These are phyloP conservation scores for Hydropsyche betteni DNA, from an alignment of 2,888 invertebrate species.

Conservation along the genomic window DNA sequence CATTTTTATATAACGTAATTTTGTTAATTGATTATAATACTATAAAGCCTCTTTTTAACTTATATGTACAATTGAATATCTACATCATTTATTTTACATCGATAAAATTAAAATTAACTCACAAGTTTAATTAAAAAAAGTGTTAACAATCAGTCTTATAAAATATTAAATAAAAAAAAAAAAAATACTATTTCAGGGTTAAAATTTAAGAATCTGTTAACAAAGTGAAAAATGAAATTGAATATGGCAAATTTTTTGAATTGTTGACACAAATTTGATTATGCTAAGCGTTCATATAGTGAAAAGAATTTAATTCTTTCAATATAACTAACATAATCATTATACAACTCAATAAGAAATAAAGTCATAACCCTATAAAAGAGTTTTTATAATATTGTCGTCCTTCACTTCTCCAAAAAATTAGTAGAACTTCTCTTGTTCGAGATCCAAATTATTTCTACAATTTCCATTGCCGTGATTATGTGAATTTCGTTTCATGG, in stretches of 20 bases:
- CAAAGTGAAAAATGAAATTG: no score
- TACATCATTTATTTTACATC: no score
- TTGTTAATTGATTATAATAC: conserved; percentile 25
- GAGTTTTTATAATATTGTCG: neutral
- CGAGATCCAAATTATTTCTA: conserved; percentile 69
- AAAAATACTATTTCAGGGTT: no score
- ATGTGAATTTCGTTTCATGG: conserved; percentile 79
- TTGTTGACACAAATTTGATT: no score
- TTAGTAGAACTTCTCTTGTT: conserved; percentile 75
- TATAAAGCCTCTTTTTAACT: conserved; percentile 25
- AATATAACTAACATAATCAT: neutral
- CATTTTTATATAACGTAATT: neutral
- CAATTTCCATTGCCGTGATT: conserved; percentile 74
- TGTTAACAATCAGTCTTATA: no score
- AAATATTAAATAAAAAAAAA: no score
- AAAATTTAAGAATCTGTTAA: no score
- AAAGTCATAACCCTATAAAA: neutral
- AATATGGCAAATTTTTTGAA: no score
- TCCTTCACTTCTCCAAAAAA: neutral
- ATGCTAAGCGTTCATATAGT: no score
- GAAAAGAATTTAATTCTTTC: no score
- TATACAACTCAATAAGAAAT: neutral
- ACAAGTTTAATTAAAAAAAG: no score
- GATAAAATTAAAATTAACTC: no score
- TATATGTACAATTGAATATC: neutral